Evolutionary conservation across 2,113 vertebrate species (phyloP).

Genomic region (Pimephales promelas): DNA sequence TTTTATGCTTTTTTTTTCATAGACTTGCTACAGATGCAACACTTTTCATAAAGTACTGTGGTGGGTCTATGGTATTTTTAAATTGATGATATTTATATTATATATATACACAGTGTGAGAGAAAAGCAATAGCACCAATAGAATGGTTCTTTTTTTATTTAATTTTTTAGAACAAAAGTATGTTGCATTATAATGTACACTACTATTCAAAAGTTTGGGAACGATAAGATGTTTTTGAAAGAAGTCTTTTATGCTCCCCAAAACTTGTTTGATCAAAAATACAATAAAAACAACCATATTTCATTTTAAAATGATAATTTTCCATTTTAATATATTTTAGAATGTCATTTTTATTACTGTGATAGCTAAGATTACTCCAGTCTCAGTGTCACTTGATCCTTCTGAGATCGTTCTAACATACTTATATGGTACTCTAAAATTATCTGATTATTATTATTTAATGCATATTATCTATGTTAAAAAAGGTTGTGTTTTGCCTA

Average conservation of each 20-base stretch:
- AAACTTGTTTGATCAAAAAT: neutral
- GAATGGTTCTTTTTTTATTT: neutral
- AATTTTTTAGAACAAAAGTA: neutral
- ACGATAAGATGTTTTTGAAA: too few species aligned
- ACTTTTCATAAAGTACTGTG: neutral
- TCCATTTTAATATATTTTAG: neutral
- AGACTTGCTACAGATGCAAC: neutral
- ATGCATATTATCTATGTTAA: too few species aligned
- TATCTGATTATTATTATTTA: too few species aligned
- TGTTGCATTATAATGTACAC: neutral
- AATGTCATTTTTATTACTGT: neutral
- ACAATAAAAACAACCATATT: neutral
- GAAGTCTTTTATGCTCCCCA: neutral
- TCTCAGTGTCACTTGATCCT: neutral
- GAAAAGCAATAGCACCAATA: neutral
- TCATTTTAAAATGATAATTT: neutral
- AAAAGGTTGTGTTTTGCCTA: too few species aligned
- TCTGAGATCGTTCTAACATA: too few species aligned
- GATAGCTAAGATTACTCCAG: neutral
- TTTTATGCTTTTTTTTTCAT: neutral
- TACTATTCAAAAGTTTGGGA: neutral
- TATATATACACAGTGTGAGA: too few species aligned
- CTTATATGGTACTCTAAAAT: too few species aligned
- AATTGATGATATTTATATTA: too few species aligned
- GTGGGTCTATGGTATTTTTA: neutral